Evolutionary conservation across 2,113 vertebrate genomes (phyloP).

Genomic region (Syrmaticus mikado): DNA sequence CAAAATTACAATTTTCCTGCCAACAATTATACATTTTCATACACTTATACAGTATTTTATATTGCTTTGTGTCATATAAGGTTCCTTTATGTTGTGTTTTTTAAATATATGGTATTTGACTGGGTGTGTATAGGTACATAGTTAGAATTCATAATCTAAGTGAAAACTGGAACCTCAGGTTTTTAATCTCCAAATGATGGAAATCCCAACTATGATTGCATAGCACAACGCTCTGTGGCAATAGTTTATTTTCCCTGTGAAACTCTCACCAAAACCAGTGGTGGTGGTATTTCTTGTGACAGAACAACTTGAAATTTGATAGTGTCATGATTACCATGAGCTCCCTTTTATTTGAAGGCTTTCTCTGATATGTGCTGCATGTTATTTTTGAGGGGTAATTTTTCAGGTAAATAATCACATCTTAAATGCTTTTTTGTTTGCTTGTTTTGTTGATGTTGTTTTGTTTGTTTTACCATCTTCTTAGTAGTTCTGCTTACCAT

Average conservation of each 20-base stretch:
- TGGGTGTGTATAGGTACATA: neutral
- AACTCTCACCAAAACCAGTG: neutral
- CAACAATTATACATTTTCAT: neutral
- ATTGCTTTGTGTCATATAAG: neutral
- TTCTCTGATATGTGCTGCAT: neutral
- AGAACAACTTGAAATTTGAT: neutral
- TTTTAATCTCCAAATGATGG: neutral
- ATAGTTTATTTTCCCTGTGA: neutral
- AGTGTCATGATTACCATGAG: neutral
- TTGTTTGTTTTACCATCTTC: neutral
- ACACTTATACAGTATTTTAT: neutral
- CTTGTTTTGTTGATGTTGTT: neutral
- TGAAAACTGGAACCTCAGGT: neutral
- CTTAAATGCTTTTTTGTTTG: neutral
- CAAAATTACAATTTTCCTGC: neutral
- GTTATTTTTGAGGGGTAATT: neutral
- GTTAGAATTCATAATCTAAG: neutral
- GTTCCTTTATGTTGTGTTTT: neutral
- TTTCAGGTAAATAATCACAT: neutral
- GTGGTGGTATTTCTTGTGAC: neutral
- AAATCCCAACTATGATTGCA: neutral
- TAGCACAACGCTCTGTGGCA: neutral
- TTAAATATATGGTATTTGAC: neutral
- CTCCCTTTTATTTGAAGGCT: neutral
- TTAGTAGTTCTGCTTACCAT: neutral